Percentiles rank a stretch among this genome's conserved stretches.
Evolutionary conservation across 1,140 invertebrate species (phyloP).

Genomic region (Phymorhynchus buccinoides): DNA sequence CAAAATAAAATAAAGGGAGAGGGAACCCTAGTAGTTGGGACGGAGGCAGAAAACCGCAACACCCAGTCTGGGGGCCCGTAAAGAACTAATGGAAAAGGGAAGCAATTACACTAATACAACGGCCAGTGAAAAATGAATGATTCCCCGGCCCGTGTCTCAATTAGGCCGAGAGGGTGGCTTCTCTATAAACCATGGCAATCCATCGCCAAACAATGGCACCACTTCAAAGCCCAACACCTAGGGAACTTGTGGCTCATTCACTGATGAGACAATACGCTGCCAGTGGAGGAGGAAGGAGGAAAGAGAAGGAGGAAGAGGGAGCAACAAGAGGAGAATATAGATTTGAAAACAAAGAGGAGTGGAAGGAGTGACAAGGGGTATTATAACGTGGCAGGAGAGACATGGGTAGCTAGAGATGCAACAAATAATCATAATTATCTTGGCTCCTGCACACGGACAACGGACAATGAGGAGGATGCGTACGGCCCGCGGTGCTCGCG

Average conservation of each 20-base stretch:
- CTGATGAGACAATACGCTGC: conserved; percentile 11
- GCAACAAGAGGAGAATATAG: neutral
- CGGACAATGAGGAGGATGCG: neutral
- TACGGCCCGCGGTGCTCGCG: too few species aligned
- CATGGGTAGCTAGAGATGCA: conserved; percentile 15
- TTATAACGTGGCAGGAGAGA: neutral
- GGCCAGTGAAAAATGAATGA: conserved; percentile 26
- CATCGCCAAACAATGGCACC: neutral
- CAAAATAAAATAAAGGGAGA: neutral
- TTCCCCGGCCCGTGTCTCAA: neutral
- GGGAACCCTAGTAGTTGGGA: neutral
- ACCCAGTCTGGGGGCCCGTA: neutral
- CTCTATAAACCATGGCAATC: conserved; percentile 24
- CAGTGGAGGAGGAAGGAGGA: neutral
- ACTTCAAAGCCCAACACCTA: conserved; percentile 25
- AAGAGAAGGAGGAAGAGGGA: too few species aligned
- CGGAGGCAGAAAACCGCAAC: conserved; percentile 6
- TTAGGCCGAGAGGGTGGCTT: conserved; percentile 19
- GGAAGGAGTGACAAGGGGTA: neutral
- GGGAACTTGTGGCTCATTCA: conserved; percentile 19
- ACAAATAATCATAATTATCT: conserved; percentile 19
- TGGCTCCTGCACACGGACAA: neutral
- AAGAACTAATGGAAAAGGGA: conserved; percentile 27
- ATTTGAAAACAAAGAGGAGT: too few species aligned
- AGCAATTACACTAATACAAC: conserved; percentile 31